A percentile compares a stretch with the other conserved stretches of the same genome.
These are phyloP conservation scores for Drosophila suzukii DNA, from an alignment of 1,140 invertebrate species.

Conservation along the genomic window DNA sequence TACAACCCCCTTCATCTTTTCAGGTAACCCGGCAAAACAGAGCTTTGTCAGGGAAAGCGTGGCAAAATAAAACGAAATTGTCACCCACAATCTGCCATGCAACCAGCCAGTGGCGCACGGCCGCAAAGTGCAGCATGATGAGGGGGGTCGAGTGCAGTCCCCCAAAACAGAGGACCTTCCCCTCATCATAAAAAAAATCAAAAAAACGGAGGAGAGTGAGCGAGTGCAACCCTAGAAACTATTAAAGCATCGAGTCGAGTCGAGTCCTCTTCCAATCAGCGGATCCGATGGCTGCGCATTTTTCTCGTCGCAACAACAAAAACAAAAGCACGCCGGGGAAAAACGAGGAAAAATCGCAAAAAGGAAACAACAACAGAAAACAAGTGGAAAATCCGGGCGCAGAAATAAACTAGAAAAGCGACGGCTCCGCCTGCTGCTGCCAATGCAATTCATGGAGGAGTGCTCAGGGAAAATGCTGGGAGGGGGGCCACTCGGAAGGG, in stretches of 20 bases:
- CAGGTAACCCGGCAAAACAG: not conserved
- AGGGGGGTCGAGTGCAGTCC: constrained; percentile 2
- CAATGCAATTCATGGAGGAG: constrained; percentile 36
- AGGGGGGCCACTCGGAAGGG: not conserved
- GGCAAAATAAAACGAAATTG: constrained; percentile 61
- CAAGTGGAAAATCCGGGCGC: constrained; percentile 42
- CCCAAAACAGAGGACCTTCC: not conserved
- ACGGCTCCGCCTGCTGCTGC: constrained; percentile 66
- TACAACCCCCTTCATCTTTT: not conserved
- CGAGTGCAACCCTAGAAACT: constrained; percentile 55
- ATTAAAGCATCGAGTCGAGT: constrained; percentile 60
- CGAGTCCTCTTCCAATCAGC: constrained; percentile 74
- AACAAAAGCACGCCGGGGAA: constrained; percentile 15
- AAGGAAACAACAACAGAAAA: constrained; percentile 29
- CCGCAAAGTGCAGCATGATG: constrained; percentile 72
- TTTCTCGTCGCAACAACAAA: constrained; percentile 52
- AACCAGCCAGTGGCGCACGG: constrained; percentile 72
- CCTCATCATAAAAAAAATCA: not conserved
- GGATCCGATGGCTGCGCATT: constrained; percentile 71
- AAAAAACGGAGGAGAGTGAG: constrained; percentile 1
- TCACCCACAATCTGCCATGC: constrained; percentile 63
- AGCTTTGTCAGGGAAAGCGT: constrained; percentile 2
- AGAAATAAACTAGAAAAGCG: constrained; percentile 80
- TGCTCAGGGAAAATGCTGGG: constrained; percentile 4
- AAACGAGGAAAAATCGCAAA: constrained; percentile 29